These are phyloP conservation scores for Drosophila anomelani DNA, from an alignment of 2,888 invertebrate species.

Conservation along the genomic window DNA sequence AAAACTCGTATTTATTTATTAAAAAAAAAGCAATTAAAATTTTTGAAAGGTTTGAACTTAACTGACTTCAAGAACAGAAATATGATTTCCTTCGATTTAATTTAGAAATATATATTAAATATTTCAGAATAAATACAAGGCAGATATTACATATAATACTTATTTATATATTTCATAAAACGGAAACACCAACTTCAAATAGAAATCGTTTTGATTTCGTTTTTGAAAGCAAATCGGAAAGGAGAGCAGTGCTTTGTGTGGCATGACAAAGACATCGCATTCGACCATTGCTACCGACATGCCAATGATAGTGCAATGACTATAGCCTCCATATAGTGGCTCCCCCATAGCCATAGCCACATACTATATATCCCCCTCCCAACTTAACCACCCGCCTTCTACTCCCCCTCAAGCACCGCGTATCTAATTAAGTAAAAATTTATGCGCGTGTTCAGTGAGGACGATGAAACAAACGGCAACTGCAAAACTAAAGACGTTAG, in stretches of 20 bases:
- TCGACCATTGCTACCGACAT: constrained; percentile 42
- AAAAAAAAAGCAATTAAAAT: neutral
- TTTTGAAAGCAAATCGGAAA: constrained; percentile 7
- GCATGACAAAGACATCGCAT: constrained; percentile 33
- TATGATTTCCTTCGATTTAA: too few relatives aligned
- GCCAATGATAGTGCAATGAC: constrained; percentile 47
- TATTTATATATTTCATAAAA: neutral
- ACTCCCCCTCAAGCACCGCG: constrained; percentile 12
- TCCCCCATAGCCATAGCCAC: neutral
- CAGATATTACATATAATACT: neutral
- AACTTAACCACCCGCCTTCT: neutral
- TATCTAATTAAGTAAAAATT: constrained; percentile 81
- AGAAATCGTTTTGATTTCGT: constrained; percentile 7
- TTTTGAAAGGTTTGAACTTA: neutral
- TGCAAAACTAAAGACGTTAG: constrained; percentile 64
- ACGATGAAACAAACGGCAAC: constrained; percentile 78
- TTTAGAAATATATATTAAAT: neutral
- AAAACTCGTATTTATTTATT: neutral
- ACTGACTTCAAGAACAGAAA: neutral
- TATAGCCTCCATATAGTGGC: constrained; percentile 5
- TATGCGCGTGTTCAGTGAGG: constrained; percentile 83
- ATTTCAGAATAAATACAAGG: too few relatives aligned
- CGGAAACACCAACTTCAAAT: neutral
- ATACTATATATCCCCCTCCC: constrained; percentile 6
- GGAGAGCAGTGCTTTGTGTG: constrained; percentile 13